Evolutionary conservation across 30 jellyfish, hydroid and myxozoan genomes (phyloP).

Genomic region (Nemopilema nomurai): DNA sequence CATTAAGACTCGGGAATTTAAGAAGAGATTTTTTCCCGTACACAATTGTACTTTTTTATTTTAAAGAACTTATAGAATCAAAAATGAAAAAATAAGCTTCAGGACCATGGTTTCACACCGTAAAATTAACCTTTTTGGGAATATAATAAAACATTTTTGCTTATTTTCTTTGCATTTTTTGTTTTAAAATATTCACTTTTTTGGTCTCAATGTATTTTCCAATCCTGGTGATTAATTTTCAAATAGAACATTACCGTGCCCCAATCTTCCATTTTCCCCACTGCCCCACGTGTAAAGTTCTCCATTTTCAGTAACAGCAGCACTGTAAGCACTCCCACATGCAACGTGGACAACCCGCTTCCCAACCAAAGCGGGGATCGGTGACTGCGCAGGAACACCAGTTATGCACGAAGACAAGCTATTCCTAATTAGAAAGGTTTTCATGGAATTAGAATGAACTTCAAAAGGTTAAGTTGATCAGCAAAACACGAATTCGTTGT

Average conservation of each 20-base stretch:
- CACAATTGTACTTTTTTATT: too few relatives aligned
- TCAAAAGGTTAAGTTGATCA: neutral
- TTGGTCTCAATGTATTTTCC: too few relatives aligned
- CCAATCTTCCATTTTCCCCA: conserved; percentile 77
- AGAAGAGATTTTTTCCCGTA: too few relatives aligned
- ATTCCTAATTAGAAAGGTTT: neutral
- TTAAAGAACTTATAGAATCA: too few relatives aligned
- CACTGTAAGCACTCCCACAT: conserved; percentile 70
- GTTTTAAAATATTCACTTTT: too few relatives aligned
- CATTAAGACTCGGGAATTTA: too few relatives aligned
- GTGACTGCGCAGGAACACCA: conserved; percentile 13
- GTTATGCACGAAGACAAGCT: too few relatives aligned
- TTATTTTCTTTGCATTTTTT: too few relatives aligned
- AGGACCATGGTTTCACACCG: neutral
- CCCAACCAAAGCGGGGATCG: conserved; percentile 47
- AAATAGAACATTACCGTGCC: too few relatives aligned
- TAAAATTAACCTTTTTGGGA: too few relatives aligned
- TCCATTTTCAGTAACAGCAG: conserved; percentile 65
- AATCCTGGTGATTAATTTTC: too few relatives aligned
- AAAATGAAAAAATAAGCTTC: neutral
- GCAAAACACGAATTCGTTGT: neutral
- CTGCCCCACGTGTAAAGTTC: conserved; percentile 74
- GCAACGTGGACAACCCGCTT: conserved; percentile 50
- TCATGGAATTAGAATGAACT: neutral
- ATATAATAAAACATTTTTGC: too few relatives aligned